Evolutionary conservation across 2,888 invertebrate species (phyloP).

Genomic region (Neoascia interrupta): DNA sequence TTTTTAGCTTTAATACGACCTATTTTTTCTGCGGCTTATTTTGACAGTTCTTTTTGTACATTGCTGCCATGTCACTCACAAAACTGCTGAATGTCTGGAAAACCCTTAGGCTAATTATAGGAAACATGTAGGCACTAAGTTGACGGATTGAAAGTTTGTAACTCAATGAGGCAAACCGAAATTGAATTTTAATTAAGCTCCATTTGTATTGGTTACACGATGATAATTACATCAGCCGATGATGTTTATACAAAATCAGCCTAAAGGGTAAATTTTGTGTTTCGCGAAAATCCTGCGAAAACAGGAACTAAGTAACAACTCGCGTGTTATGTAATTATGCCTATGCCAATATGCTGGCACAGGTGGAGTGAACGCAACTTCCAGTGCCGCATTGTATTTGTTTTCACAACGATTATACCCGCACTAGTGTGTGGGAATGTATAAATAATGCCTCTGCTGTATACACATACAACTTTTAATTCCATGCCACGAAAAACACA

Average conservation of each 20-base stretch:
- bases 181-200: conserved; percentile 33
- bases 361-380: too few relatives aligned
- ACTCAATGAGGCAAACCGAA: conserved; percentile 6
- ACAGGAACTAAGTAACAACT: conserved; percentile 6
- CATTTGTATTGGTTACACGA: neutral
- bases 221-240: conserved; percentile 5
- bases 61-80: too few relatives aligned
- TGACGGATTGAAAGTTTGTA: too few relatives aligned
- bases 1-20: too few relatives aligned
- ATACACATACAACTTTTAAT: conserved; percentile 6
- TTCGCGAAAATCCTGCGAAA: neutral
- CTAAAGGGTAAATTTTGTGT: neutral
- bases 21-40: too few relatives aligned
- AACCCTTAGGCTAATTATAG: too few relatives aligned
- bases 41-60: too few relatives aligned
- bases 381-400: conserved; percentile 35
- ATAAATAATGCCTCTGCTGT: neutral
- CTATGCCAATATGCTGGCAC: too few relatives aligned
- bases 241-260: neutral
- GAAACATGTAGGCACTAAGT: too few relatives aligned
- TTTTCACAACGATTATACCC: too few relatives aligned
- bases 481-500: neutral
- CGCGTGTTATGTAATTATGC: conserved; percentile 8
- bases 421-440: neutral
- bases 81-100: too few relatives aligned